Conservation (phyloP, 2,113 vertebrate genomes). For the Centropristis striata region DNA sequence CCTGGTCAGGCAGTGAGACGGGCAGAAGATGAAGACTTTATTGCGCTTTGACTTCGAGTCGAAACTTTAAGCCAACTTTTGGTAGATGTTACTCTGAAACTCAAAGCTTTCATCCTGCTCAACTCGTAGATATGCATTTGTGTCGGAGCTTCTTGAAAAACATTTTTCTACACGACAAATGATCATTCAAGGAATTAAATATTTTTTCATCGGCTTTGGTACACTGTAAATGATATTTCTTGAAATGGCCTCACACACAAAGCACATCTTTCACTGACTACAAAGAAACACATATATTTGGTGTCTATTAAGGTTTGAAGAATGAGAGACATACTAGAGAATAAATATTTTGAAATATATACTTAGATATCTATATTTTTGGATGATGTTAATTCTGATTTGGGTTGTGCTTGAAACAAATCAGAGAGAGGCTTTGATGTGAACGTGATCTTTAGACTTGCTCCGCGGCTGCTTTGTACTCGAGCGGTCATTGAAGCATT, state of each 20-base stretch:
- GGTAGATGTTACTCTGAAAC: slow-evolving; percentile 27
- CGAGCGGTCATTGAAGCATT: slow-evolving; percentile 58
- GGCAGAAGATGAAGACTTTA: slow-evolving; percentile 47
- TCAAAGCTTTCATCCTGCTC: slow-evolving; percentile 57
- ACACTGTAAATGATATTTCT: slow-evolving; percentile 78
- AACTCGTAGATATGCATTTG: slow-evolving; percentile 61
- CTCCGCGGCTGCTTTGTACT: slow-evolving; percentile 50
- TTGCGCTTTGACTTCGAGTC: slow-evolving; percentile 40
- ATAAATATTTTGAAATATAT: slow-evolving; percentile 79
- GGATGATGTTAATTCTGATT: slow-evolving; percentile 73
- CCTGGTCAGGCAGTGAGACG: slow-evolving; percentile 26
- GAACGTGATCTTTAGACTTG: slow-evolving; percentile 54
- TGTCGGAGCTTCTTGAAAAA: slow-evolving; percentile 56
- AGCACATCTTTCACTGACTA: slow-evolving; percentile 76
- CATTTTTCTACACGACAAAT: slow-evolving; percentile 56
- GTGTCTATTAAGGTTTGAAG: slow-evolving; percentile 69
- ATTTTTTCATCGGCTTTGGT: slow-evolving; percentile 76
- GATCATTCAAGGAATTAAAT: slow-evolving; percentile 59
- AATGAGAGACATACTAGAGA: slow-evolving; percentile 70
- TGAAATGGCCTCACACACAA: slow-evolving; percentile 64
- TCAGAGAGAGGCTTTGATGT: slow-evolving; percentile 68
- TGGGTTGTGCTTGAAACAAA: slow-evolving; percentile 70
- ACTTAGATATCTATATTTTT: slow-evolving; percentile 80
- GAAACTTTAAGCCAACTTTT: slow-evolving; percentile 15
- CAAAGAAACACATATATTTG: slow-evolving; percentile 65